Percentiles rank a stretch among this genome's conserved stretches.
Conservation (phyloP, 2,113 vertebrate genomes). For the Rhinoptilus africanus region DNA sequence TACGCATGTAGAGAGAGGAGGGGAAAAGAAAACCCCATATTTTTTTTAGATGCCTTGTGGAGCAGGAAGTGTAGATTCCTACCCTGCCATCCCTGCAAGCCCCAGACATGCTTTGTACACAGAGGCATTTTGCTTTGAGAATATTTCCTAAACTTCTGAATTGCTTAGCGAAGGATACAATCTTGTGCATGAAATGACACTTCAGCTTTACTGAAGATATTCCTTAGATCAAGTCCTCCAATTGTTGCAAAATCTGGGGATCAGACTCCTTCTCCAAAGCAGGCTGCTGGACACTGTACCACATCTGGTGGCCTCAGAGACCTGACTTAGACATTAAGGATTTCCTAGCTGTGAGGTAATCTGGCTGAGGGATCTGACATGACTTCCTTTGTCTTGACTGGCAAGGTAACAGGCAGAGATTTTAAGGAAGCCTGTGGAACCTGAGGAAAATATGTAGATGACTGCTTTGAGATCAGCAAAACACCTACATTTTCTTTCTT, state of each 20-base stretch:
- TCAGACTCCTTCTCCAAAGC: not conserved
- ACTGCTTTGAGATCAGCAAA: not conserved
- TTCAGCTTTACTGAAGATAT: not conserved
- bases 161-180: not conserved
- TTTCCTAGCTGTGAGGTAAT: not conserved
- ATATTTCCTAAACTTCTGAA: rapidly evolving
- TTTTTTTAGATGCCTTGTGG: not conserved
- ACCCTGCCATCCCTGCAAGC: not conserved
- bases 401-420: not conserved
- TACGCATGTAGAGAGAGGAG: not conserved
- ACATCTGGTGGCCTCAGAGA: not conserved
- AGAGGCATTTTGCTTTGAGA: not conserved
- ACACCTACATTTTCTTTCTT: not conserved
- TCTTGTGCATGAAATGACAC: no score
- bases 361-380: not conserved
- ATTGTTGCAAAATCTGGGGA: not conserved
- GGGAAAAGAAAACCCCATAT: not conserved
- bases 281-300: not conserved
- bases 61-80: no score
- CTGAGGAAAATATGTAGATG: not conserved
- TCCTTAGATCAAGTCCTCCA: not conserved
- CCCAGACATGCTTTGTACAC: not conserved
- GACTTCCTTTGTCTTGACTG: not conserved
- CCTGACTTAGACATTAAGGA: not conserved
- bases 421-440: not conserved